Percentiles rank a stretch among this genome's conserved stretches.
Evolutionary conservation across 2,797 vertebrate genomes (phyloP).

Genomic region (Limosa lapponica): DNA sequence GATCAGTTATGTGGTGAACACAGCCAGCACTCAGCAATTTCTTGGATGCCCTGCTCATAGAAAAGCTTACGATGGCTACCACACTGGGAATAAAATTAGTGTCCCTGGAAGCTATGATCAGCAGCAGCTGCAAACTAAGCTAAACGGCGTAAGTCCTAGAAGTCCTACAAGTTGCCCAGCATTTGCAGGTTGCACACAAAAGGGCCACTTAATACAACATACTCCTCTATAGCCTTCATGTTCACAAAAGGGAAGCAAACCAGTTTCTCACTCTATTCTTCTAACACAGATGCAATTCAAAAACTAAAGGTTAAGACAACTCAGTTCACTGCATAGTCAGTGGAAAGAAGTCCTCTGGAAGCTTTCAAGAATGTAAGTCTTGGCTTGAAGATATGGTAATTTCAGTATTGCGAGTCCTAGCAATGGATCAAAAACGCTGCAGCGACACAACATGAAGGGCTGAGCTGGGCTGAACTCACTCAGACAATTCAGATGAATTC

Average conservation of each 20-base stretch:
- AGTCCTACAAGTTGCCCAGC: neutral
- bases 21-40: neutral
- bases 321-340: neutral
- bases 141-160: neutral
- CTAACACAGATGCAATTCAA: neutral
- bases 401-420: neutral
- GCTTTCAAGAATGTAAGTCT: neutral
- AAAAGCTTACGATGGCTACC: neutral
- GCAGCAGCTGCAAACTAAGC: neutral
- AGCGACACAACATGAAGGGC: neutral
- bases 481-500: neutral
- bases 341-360: neutral
- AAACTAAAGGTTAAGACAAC: neutral
- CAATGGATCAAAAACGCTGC: neutral
- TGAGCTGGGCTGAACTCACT: neutral
- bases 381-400: neutral
- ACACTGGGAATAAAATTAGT: neutral
- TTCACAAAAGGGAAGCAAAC: neutral
- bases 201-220: neutral
- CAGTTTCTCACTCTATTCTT: neutral
- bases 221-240: neutral
- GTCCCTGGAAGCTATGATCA: neutral
- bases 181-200: neutral
- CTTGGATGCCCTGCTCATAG: neutral
- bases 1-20: neutral